Base-by-base conservation (phyloP, 2,797 vertebrate species). In the Sebastes flavidus region DNA sequence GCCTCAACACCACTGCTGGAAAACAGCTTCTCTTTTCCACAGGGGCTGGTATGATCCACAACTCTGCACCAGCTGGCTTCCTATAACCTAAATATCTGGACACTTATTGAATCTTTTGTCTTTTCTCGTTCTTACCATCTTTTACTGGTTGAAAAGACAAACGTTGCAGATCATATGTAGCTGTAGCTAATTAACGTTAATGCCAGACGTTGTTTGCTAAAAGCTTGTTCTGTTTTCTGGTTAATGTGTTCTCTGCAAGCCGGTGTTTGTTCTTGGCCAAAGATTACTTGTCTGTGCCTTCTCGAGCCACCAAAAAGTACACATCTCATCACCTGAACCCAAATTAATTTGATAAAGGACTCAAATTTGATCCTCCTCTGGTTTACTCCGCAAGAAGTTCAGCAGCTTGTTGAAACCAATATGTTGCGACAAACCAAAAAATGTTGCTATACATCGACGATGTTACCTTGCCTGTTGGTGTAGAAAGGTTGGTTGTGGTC, bases 401-500 rank as follows among this genome's bases (percentile, higher is more conserved):
- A 42, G 6, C 38, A 34, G 20, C 6, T 0, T n/a, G 0, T 46
- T 8, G 24, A 24, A 0, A n/a, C 55, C 18, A 56, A 9, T 12
- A 5, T 25, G 49, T 56, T 6, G 22, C 29, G 3, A 38, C 3
- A 6, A 62, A 10, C 32, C 42, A 61, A 74, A 74, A 61, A 24
- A 25, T n/a, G 1, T 5, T 2, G 5, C 65, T 20, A 4, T 27
- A 74, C 12, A 7, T 8, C 1, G 18, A 5, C 11, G 24, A 59
- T 49, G 11, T 0, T 0, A 5, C 5, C 2, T 49, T n/a, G 24
- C 1, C 5, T 16, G 14, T 30, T 68, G 34, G 24, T 58, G 8
- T 42, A 42, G 13, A 46, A 5, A 68, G 8, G 7, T 20, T 60
- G 8, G 58, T 29, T 0, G 4, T 0, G 0, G n/a, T 0, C 54